phyloP scores from a whole-genome alignment of 2,888 invertebrate genomes.

The Proisotoma minuta region DNA sequence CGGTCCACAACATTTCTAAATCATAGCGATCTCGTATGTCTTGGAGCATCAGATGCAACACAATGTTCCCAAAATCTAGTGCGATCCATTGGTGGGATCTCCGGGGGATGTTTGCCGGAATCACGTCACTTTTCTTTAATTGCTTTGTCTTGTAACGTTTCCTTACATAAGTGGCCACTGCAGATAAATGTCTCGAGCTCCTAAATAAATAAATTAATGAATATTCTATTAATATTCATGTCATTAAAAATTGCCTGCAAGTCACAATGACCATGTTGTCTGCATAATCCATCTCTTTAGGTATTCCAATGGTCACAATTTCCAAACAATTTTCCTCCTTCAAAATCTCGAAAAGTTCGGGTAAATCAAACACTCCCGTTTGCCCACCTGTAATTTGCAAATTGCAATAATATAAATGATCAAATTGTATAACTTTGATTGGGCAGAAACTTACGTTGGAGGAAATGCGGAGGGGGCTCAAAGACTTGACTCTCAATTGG shows the following conservation, averaged over 20 bases:
- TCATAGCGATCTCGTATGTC: slow-evolving; percentile 70
- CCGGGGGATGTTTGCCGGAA: slow-evolving; percentile 71
- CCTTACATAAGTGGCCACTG: slow-evolving; percentile 68
- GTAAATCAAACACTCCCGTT: slow-evolving; percentile 80
- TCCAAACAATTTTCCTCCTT: slow-evolving; percentile 71
- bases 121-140: slow-evolving; percentile 56
- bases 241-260: slow-evolving; percentile 58
- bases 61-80: slow-evolving; percentile 87
- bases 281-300: slow-evolving; percentile 70
- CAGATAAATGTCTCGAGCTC: slow-evolving; percentile 63
- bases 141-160: slow-evolving; percentile 71
- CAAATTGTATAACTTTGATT: background rate
- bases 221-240: background rate
- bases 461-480: slow-evolving; percentile 6
- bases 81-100: slow-evolving; percentile 76
- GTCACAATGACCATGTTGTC: slow-evolving; percentile 78
- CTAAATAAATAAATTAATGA: slow-evolving; percentile 9
- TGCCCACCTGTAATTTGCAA: slow-evolving; percentile 64
- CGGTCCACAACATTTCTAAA: slow-evolving; percentile 84
- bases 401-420: slow-evolving; percentile 13
- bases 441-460: background rate
- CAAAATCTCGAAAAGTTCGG: slow-evolving; percentile 73
- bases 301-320: slow-evolving; percentile 74
- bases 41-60: slow-evolving; percentile 77
- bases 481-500: background rate